Conservation (phyloP, 2,113 vertebrate species). For the Salvelinus namaycush region DNA sequence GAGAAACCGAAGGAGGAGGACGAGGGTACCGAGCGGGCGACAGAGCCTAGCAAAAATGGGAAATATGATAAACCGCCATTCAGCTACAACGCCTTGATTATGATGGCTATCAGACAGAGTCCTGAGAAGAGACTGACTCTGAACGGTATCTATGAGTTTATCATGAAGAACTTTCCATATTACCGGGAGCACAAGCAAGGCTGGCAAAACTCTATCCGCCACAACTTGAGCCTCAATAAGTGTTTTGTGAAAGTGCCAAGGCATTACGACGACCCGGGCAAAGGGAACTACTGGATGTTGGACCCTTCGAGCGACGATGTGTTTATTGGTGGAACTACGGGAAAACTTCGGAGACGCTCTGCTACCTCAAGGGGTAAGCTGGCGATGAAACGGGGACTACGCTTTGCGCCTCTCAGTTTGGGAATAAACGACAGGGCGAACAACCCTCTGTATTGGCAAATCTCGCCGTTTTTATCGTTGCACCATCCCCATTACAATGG, state of each 20-base stretch:
- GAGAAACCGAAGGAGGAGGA: constrained; percentile 53
- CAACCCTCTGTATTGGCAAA: constrained; percentile 79
- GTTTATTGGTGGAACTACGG: constrained; percentile 80
- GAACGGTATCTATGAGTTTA: constrained; percentile 82
- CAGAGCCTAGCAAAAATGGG: constrained; percentile 51
- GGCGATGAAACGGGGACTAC: constrained; percentile 78
- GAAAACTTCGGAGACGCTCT: constrained; percentile 79
- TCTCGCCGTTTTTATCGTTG: constrained; percentile 77
- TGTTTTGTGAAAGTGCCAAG: constrained; percentile 81
- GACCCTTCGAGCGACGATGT: constrained; percentile 81
- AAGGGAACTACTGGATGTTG: constrained; percentile 83
- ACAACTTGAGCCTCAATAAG: constrained; percentile 82
- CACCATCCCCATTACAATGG: constrained; percentile 77
- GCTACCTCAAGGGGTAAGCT: constrained; percentile 77
- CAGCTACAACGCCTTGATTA: constrained; percentile 82
- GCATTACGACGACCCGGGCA: constrained; percentile 81
- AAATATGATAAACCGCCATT: constrained; percentile 81
- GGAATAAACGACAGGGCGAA: constrained; percentile 71
- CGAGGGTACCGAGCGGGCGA: constrained; percentile 29
- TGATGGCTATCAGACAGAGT: constrained; percentile 82
- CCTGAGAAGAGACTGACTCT: constrained; percentile 80
- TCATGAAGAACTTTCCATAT: constrained; percentile 82
- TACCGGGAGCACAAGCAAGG: constrained; percentile 83
- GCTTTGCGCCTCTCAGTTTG: constrained; percentile 73
- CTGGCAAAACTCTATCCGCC: constrained; percentile 83